Conservation (phyloP, 2,113 vertebrate genomes). For the Ceyx melanurus region DNA sequence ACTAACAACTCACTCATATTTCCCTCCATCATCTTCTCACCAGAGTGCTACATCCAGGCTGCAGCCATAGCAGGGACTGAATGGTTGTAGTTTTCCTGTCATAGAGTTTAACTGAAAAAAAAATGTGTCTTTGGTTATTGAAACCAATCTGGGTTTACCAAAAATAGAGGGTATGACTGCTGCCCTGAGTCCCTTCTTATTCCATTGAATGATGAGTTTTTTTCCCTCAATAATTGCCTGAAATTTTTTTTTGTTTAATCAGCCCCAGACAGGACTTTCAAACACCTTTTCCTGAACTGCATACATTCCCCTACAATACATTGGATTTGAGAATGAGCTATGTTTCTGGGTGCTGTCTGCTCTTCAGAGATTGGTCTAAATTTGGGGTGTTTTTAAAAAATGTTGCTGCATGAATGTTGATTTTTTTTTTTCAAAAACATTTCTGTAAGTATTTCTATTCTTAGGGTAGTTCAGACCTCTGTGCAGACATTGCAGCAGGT, state of each 20-base stretch:
- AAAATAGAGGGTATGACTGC: background rate
- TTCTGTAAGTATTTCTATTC: background rate
- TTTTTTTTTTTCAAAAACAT: background rate
- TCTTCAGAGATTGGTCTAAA: background rate
- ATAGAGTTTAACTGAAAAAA: background rate
- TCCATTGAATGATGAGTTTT: background rate
- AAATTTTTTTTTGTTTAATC: background rate
- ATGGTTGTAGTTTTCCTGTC: background rate
- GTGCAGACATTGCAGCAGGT: background rate
- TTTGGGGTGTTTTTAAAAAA: background rate
- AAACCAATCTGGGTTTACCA: background rate
- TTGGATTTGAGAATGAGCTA: background rate
- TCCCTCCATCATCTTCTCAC: background rate
- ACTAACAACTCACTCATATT: background rate
- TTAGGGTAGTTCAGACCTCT: background rate
- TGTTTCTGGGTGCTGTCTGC: background rate
- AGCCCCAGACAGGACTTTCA: background rate
- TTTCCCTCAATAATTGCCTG: background rate
- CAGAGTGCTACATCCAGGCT: background rate
- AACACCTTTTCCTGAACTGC: background rate
- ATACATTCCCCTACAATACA: background rate
- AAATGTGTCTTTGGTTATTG: background rate
- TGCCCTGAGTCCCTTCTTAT: background rate
- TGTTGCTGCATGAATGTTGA: background rate
- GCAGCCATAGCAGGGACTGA: background rate